These are phyloP conservation scores for Amphiprion ocellaris DNA, from an alignment of 2,113 vertebrate genomes.

Conservation along the genomic window DNA sequence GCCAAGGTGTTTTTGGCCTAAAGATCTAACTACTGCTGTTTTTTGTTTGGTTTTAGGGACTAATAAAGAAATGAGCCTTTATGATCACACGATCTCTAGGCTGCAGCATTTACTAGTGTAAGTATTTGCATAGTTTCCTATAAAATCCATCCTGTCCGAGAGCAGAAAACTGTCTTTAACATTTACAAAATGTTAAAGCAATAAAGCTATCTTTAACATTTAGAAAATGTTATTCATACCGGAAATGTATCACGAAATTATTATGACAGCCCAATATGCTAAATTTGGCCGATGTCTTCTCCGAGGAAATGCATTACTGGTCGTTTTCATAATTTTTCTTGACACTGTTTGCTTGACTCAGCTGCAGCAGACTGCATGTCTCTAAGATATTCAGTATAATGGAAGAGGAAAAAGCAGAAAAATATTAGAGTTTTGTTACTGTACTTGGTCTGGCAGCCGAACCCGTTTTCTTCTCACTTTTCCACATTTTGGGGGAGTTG, in stretches of 20 bases:
- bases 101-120: not conserved
- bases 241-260: too few relatives aligned
- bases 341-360: not conserved
- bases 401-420: not conserved
- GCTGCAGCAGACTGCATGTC: not conserved
- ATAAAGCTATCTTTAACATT: too few relatives aligned
- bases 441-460: slow-evolving; percentile 65
- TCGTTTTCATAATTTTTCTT: not conserved
- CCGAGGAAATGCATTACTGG: not conserved
- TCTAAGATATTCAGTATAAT: not conserved
- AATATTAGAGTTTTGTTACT: not conserved
- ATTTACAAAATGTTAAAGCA: too few relatives aligned
- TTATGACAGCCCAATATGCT: too few relatives aligned
- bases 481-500: slow-evolving; percentile 70
- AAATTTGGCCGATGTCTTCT: not conserved
- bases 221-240: too few relatives aligned
- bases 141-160: too few relatives aligned
- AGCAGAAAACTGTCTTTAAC: too few relatives aligned
- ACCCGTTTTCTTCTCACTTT: slow-evolving; percentile 57
- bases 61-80: not conserved
- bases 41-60: not conserved
- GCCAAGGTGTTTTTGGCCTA: not conserved
- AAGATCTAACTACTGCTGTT: not conserved
- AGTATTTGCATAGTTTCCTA: not conserved
- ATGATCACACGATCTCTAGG: not conserved